These are phyloP conservation scores for Malaclemys terrapin DNA, from an alignment of 2,113 vertebrate genomes.

Conservation along the genomic window DNA sequence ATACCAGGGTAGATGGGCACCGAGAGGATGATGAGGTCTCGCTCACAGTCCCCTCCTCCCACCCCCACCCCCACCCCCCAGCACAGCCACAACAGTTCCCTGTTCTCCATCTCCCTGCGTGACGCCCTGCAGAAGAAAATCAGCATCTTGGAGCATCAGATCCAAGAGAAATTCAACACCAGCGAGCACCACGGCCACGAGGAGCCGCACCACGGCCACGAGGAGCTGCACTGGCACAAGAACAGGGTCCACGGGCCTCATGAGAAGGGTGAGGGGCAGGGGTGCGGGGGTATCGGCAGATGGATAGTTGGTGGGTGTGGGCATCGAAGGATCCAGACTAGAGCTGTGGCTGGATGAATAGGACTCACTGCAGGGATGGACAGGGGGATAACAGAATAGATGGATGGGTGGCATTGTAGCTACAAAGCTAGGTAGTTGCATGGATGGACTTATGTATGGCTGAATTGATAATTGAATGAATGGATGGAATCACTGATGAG, in stretches of 20 bases:
- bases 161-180: slow-evolving; percentile 55
- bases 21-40: neutral
- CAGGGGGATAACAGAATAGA: neutral
- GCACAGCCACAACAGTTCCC: slow-evolving; percentile 83
- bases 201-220: neutral
- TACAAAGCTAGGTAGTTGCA: neutral
- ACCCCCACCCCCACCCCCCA: neutral
- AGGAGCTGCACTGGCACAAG: neutral
- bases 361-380: neutral
- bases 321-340: neutral
- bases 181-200: neutral
- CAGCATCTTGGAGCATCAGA: slow-evolving; percentile 81
- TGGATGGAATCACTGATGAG: neutral
- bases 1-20: neutral
- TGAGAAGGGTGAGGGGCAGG: neutral
- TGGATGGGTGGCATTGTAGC: neutral
- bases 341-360: neutral
- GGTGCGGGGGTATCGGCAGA: neutral
- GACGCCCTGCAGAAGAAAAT: slow-evolving; percentile 88
- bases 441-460: neutral
- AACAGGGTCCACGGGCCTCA: neutral
- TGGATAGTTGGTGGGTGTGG: neutral
- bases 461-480: neutral
- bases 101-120: slow-evolving; percentile 82
- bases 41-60: neutral